These are phyloP conservation scores for Campoplex capitator DNA, from an alignment of 2,888 invertebrate genomes.

Conservation along the genomic window DNA sequence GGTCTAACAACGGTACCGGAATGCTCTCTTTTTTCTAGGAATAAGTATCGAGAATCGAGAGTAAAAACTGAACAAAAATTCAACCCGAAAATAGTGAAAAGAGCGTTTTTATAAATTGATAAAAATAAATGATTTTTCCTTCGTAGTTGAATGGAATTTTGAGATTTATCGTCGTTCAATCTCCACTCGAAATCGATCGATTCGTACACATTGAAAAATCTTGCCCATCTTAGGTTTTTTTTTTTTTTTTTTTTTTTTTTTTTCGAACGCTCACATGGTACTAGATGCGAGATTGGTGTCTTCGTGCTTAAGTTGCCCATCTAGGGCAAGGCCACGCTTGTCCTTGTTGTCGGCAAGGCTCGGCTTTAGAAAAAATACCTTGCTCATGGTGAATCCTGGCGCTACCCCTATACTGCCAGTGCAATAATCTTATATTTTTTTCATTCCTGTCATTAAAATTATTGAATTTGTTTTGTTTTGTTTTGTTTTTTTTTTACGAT, in stretches of 20 bases:
- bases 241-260: not conserved
- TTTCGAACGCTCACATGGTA: constrained; percentile 89
- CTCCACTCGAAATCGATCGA: constrained; percentile 68
- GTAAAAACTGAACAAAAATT: not conserved
- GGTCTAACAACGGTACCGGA: no score
- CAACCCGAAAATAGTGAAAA: not conserved
- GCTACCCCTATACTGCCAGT: constrained; percentile 90
- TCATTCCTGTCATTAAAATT: constrained; percentile 72
- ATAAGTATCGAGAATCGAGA: no score
- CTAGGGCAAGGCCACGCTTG: constrained; percentile 93
- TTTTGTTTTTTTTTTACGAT: constrained; percentile 11
- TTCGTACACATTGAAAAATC: constrained; percentile 60
- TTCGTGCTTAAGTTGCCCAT: constrained; percentile 94
- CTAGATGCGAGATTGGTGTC: constrained; percentile 95
- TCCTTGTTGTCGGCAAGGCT: constrained; percentile 93
- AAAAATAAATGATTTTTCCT: not conserved
- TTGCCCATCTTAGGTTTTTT: constrained; percentile 71
- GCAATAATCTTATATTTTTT: constrained; percentile 83
- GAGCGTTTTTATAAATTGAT: not conserved
- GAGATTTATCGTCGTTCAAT: constrained; percentile 69
- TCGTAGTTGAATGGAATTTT: not conserved
- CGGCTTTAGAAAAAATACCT: constrained; percentile 92
- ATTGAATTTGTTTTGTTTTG: constrained; percentile 29
- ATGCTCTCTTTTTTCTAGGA: no score
- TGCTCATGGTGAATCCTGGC: constrained; percentile 94